Percentiles rank a stretch among this genome's conserved stretches.
Conservation (phyloP, 1,140 invertebrate species). For the Subanguina moxae region DNA sequence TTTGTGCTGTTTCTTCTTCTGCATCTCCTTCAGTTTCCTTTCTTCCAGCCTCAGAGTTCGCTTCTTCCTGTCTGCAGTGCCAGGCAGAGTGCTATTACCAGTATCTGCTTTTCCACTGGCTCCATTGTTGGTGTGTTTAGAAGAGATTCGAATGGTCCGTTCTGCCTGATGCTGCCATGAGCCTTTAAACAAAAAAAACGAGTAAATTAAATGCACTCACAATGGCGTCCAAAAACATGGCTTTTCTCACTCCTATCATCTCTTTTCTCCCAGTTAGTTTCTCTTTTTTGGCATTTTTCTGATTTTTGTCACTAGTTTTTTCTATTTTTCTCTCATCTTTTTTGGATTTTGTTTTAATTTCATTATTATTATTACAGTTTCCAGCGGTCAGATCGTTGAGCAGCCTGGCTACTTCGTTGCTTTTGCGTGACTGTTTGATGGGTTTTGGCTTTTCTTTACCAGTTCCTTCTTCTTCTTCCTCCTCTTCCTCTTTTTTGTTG, state of each 20-base stretch:
- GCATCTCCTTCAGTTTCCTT: conserved; percentile 24
- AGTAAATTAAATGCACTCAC: background rate
- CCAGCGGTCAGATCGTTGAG: conserved; percentile 41
- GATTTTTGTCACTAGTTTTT: background rate
- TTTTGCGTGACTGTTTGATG: conserved; percentile 31
- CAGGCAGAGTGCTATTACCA: background rate
- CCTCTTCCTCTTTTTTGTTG: conserved; percentile 13
- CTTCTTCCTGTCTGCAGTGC: conserved; percentile 18
- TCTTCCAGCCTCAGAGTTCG: conserved; percentile 29
- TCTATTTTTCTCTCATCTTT: background rate
- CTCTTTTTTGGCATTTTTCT: background rate
- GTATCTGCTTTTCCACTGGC: background rate
- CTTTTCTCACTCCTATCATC: background rate
- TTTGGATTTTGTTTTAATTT: conserved; percentile 2
- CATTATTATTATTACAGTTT: conserved; percentile 24
- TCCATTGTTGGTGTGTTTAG: background rate
- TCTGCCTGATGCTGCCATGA: conserved; percentile 39
- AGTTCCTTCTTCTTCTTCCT: conserved; percentile 27
- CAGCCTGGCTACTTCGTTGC: conserved; percentile 41
- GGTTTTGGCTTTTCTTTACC: conserved; percentile 34
- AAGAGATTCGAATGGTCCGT: background rate
- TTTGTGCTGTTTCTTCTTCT: conserved; percentile 38
- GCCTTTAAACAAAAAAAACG: conserved; percentile 28
- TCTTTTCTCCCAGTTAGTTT: background rate
- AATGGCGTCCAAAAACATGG: background rate